A percentile compares a stretch with the other conserved stretches of the same genome.
Conservation (phyloP, 2,888 invertebrate species). For the Adelognathus sp. region DNA sequence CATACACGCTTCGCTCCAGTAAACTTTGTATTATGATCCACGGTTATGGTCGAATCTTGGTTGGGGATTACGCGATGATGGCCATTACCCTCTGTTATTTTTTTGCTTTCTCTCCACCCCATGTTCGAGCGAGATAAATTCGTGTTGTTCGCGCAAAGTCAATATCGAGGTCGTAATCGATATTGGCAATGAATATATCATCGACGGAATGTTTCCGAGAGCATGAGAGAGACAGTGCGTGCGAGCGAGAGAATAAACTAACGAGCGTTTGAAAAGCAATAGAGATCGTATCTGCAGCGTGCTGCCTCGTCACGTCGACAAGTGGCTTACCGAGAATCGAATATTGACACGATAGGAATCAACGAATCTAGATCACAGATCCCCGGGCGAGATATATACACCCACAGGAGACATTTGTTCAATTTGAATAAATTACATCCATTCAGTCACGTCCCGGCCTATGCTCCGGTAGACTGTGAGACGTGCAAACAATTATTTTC, state of each 20-base stretch:
- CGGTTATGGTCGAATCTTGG: conserved; percentile 59
- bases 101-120: too few relatives aligned
- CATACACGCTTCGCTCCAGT: conserved; percentile 53
- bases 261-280: neutral
- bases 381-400: neutral
- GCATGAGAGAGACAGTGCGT: too few relatives aligned
- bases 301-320: neutral
- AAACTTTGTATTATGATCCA: conserved; percentile 75
- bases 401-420: neutral
- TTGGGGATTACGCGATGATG: conserved; percentile 50
- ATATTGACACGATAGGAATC: neutral
- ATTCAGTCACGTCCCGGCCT: too few relatives aligned
- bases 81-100: conserved; percentile 12
- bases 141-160: conserved; percentile 13
- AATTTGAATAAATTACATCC: neutral
- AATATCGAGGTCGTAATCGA: conserved; percentile 26
- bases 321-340: neutral
- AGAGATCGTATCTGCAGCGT: neutral
- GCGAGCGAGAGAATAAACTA: neutral
- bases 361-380: neutral
- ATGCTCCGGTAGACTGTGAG: too few relatives aligned
- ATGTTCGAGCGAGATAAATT: conserved; percentile 12
- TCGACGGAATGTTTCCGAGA: neutral
- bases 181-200: conserved; percentile 2
- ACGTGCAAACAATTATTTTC: too few relatives aligned